Conservation (phyloP, 2,797 vertebrate genomes). For the Protonibea diacanthus region DNA sequence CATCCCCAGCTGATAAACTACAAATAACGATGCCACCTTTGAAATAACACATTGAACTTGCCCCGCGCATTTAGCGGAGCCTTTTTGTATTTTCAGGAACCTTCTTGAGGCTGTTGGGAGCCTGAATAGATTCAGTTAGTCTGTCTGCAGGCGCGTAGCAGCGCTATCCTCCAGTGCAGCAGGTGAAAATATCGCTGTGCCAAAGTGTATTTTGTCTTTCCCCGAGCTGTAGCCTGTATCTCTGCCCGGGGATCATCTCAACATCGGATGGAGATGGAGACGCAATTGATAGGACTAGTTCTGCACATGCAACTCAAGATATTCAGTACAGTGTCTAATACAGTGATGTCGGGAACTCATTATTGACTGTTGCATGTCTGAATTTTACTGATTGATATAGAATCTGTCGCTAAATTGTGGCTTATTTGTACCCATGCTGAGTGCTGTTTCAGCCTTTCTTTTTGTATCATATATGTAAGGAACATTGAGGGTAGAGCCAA, state of each 20-base stretch:
- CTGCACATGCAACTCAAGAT: conserved; percentile 16
- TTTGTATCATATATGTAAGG: neutral
- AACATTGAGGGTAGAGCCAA: neutral
- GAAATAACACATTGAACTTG: conserved; percentile 38
- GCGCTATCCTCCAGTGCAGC: conserved; percentile 71
- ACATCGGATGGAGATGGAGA: conserved; percentile 37
- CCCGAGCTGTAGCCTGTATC: conserved; percentile 30
- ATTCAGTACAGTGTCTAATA: neutral
- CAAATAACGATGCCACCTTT: conserved; percentile 13
- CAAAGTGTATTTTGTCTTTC: conserved; percentile 41
- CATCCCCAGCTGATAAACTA: conserved; percentile 1
- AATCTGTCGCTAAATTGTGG: conserved; percentile 11
- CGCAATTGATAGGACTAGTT: conserved; percentile 26
- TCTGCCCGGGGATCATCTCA: conserved; percentile 39
- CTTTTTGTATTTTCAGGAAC: conserved; percentile 57
- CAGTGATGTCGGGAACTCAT: conserved; percentile 12
- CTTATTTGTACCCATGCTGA: neutral
- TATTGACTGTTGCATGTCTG: conserved; percentile 23
- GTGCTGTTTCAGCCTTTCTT: neutral
- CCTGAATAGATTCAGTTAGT: conserved; percentile 17
- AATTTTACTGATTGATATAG: conserved; percentile 11
- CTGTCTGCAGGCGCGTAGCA: conserved; percentile 57
- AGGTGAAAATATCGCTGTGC: conserved; percentile 74
- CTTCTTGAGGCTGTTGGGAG: conserved; percentile 16
- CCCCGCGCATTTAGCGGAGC: conserved; percentile 31